These are phyloP conservation scores for Falco naumanni DNA, from an alignment of 2,797 vertebrate genomes.

Conservation along the genomic window DNA sequence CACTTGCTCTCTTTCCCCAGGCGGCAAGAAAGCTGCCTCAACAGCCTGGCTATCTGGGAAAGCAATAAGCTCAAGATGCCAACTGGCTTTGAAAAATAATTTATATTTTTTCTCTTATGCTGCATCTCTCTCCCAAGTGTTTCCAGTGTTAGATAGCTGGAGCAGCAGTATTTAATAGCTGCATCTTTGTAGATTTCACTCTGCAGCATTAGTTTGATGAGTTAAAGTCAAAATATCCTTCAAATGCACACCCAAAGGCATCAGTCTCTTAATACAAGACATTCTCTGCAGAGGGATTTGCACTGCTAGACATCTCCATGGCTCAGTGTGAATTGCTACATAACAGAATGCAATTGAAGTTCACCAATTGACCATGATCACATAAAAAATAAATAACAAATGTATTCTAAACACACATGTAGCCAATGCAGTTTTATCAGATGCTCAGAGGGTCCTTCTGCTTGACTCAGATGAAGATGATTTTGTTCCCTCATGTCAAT, in stretches of 20 bases:
- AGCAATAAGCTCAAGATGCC: neutral
- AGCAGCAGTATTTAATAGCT: neutral
- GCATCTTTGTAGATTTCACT: neutral
- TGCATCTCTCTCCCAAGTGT: neutral
- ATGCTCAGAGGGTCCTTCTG: neutral
- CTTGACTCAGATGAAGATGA: neutral
- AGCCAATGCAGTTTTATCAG: neutral
- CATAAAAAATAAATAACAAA: neutral
- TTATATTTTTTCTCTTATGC: neutral
- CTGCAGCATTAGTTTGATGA: neutral
- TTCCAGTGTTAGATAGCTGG: neutral
- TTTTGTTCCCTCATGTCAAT: neutral
- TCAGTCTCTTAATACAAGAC: neutral
- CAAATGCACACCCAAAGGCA: constrained; percentile 31
- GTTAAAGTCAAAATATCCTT: constrained; percentile 24
- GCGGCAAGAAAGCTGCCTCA: neutral
- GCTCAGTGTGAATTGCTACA: neutral
- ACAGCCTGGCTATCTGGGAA: neutral
- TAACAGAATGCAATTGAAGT: neutral
- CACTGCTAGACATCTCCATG: neutral
- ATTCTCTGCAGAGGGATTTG: neutral
- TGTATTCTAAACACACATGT: neutral
- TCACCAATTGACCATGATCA: constrained; percentile 14
- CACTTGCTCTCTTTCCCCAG: neutral
- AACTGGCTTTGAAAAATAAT: constrained; percentile 20